Base-by-base conservation (phyloP, 2,113 vertebrate genomes). In the Panthera tigris region DNA sequence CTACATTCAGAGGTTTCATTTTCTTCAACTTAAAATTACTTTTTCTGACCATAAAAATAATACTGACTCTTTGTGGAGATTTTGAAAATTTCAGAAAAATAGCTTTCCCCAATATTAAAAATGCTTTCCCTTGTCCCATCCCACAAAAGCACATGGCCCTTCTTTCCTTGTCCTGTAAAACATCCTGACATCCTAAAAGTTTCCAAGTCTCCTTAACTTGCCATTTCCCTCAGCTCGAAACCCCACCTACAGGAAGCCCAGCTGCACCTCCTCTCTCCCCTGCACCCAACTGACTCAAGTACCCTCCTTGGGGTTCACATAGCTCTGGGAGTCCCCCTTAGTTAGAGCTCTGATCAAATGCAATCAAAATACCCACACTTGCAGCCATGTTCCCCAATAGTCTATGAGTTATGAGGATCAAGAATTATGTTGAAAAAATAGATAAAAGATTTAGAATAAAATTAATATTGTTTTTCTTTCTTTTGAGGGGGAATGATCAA, bases 231-330 rank as follows among this genome's bases (percentile, higher is more conserved):
- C 57, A n/a, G 8, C n/a, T 68, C 50, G 39, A 63, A 39, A 52
- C 7, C 14, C 14, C n/a, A 68, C 12, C 31, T 27, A 8, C 69
- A 5, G 61, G 63, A 83, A 66, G 29, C 41, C 52, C 7, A 27
- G 73, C 10, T 1, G 0, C 3, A 36, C 31, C 7, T 7, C 8
- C 1, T 2, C 29, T 1, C 4, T 21, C 50, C 1, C 21, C 13
- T 8, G 36, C 3, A 31, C 41, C 27, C 25, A 31, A 5, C 21
- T 9, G 15, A 18, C 31, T 71, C 11, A 23, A 8, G 36, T 33
- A 11, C 2, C 25, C 39, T 39, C 33, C 1, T 48, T 21, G 27
- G 41, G 18, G 27, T 2, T 88, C 89, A 25, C 48, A 25, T 1
- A 0, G 41, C 1, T 31, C 33, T 21, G 1, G 0, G 14, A 27